These are phyloP conservation scores for Numenius phaeopus DNA, from an alignment of 2,797 vertebrate genomes.

Conservation along the genomic window DNA sequence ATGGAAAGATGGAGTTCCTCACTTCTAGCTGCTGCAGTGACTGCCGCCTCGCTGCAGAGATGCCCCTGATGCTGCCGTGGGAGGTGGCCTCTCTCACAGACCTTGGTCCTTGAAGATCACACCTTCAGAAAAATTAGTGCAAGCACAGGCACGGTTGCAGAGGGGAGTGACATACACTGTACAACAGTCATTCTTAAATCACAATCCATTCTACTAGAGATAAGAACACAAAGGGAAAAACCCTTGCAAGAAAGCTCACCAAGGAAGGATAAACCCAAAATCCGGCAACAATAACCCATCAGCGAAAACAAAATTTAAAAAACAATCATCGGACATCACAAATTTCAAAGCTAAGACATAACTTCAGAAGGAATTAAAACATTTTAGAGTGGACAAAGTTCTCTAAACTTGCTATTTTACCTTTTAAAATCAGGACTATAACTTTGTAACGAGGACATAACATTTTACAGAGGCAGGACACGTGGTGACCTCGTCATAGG, in stretches of 20 bases:
- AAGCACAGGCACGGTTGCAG: background rate
- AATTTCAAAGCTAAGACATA: background rate
- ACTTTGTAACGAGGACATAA: rapidly evolving
- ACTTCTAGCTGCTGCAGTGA: background rate
- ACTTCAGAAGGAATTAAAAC: background rate
- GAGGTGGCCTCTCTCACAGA: background rate
- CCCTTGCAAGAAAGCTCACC: background rate
- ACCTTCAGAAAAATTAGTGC: background rate
- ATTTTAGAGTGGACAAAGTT: background rate
- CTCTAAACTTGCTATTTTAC: background rate
- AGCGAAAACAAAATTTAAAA: background rate
- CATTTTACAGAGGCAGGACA: background rate
- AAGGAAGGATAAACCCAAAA: background rate
- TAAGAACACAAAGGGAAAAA: background rate
- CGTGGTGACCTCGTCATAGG: rapidly evolving
- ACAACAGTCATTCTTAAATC: background rate
- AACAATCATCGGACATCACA: background rate
- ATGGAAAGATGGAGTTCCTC: background rate
- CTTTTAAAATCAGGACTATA: background rate
- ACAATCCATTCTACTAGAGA: background rate
- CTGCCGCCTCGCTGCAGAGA: too few species aligned
- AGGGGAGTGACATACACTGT: too few species aligned
- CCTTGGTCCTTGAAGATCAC: background rate
- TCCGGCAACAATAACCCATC: background rate
- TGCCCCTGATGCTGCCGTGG: background rate